These are phyloP conservation scores for Bombylius major DNA, from an alignment of 2,888 invertebrate species.

Conservation along the genomic window DNA sequence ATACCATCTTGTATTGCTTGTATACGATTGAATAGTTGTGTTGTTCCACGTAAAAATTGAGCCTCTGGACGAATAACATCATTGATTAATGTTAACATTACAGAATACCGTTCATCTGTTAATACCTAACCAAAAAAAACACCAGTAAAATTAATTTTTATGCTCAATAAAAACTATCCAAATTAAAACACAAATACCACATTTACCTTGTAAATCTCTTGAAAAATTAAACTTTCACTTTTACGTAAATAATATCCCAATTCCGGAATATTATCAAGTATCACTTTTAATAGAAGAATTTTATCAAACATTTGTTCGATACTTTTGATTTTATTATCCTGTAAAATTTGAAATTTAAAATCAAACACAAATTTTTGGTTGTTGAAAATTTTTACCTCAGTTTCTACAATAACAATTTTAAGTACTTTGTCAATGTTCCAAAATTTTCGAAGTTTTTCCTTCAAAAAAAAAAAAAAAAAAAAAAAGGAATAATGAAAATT, in stretches of 20 bases:
- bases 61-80: constrained; percentile 44
- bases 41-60: constrained; percentile 42
- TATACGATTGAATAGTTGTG: constrained; percentile 44
- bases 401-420: not conserved
- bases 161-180: not conserved
- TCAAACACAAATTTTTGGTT: not conserved
- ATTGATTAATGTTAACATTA: constrained; percentile 26
- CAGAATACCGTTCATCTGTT: constrained; percentile 6
- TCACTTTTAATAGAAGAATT: constrained; percentile 61
- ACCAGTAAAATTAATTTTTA: no score
- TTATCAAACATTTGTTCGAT: constrained; percentile 71
- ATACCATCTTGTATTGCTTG: constrained; percentile 65
- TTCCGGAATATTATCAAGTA: constrained; percentile 57
- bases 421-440: constrained; percentile 65
- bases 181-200: not conserved
- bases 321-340: constrained; percentile 21
- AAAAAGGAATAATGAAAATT: not conserved
- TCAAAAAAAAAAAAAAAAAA: constrained; percentile 14
- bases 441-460: constrained; percentile 54
- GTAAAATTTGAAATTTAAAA: not conserved
- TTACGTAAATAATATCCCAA: constrained; percentile 28
- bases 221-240: constrained; percentile 18
- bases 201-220: constrained; percentile 13
- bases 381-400: not conserved
- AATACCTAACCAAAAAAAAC: constrained; percentile 1